Evolutionary conservation across 2,888 invertebrate species (phyloP).

Genomic region (Glyphotaelius pellucidus): DNA sequence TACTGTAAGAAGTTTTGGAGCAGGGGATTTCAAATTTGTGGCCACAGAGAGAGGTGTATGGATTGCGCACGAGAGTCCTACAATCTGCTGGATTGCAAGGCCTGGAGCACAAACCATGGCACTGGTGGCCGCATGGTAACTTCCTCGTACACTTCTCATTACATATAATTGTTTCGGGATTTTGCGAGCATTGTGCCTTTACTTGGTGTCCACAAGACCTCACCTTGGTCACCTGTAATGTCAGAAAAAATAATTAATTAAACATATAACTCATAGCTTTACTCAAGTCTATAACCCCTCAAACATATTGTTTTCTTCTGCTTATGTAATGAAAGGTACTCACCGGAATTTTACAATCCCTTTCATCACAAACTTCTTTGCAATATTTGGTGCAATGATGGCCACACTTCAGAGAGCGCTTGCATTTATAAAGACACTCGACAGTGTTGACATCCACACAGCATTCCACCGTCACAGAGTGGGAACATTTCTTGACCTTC

Average conservation of each 20-base stretch:
- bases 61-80: constrained; percentile 68
- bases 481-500: constrained; percentile 76
- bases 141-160: constrained; percentile 35
- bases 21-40: constrained; percentile 74
- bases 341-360: background rate
- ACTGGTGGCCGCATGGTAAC: constrained; percentile 75
- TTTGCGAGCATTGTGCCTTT: constrained; percentile 71
- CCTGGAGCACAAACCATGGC: constrained; percentile 71
- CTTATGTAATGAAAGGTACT: background rate
- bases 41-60: constrained; percentile 73
- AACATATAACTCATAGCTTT: background rate
- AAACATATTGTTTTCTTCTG: background rate
- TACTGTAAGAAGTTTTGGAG: constrained; percentile 67
- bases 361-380: constrained; percentile 72
- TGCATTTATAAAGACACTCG: constrained; percentile 75
- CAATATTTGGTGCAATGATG: constrained; percentile 77
- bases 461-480: constrained; percentile 73
- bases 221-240: constrained; percentile 73
- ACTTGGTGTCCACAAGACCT: constrained; percentile 74
- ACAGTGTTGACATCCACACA: constrained; percentile 70
- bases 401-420: constrained; percentile 73
- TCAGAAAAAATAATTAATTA: background rate
- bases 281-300: background rate
- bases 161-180: constrained; percentile 71
- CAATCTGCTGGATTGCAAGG: constrained; percentile 71